These are phyloP conservation scores for Oithona nana DNA, from an alignment of 2,888 invertebrate species.

Conservation along the genomic window DNA sequence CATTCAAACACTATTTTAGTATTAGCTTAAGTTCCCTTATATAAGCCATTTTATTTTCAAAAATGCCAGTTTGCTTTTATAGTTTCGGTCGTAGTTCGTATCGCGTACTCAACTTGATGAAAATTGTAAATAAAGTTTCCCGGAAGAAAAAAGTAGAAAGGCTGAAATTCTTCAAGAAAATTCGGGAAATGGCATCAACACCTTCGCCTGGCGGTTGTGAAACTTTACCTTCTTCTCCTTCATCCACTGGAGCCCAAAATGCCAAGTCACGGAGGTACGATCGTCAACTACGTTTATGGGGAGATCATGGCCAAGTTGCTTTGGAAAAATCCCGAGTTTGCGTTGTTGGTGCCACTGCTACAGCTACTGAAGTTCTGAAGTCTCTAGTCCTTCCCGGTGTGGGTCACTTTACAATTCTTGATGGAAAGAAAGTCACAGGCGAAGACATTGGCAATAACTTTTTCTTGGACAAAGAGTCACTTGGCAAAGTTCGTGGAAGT, in stretches of 20 bases:
- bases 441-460: conserved; percentile 87
- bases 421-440: conserved; percentile 63
- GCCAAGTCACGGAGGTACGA: conserved; percentile 47
- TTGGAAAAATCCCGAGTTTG: conserved; percentile 79
- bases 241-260: conserved; percentile 50
- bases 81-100: too few relatives aligned
- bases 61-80: too few relatives aligned
- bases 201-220: conserved; percentile 5
- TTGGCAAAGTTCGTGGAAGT: conserved; percentile 66
- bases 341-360: conserved; percentile 73
- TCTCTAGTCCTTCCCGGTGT: conserved; percentile 85
- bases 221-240: conserved; percentile 25
- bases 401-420: conserved; percentile 76
- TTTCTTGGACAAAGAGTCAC: conserved; percentile 33
- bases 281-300: conserved; percentile 77
- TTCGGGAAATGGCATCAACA: conserved; percentile 4
- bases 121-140: too few relatives aligned
- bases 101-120: too few relatives aligned
- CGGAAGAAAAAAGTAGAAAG: too few relatives aligned
- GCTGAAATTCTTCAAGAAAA: too few relatives aligned
- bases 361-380: conserved; percentile 87
- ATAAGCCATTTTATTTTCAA: too few relatives aligned
- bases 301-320: conserved; percentile 83
- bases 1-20: too few relatives aligned
- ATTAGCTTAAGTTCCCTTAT: too few relatives aligned